Conservation (phyloP, 2,113 vertebrate genomes). For the Oryctolagus cuniculus region DNA sequence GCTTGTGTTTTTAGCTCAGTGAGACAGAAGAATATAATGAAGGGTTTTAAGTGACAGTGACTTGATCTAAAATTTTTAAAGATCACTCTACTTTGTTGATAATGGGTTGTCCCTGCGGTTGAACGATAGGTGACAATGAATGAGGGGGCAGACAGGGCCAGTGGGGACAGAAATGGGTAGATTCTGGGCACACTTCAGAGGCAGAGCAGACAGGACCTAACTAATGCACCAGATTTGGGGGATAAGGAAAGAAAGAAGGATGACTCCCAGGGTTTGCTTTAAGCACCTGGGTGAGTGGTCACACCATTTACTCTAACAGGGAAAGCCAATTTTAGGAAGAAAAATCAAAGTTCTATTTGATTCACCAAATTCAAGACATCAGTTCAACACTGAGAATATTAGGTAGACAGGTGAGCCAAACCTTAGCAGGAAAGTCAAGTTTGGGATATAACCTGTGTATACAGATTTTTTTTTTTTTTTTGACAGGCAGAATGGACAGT, state of each 20-base stretch:
- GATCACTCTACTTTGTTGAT: not conserved
- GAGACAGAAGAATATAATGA: conserved; percentile 24
- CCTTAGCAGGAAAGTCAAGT: not conserved
- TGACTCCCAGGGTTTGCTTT: not conserved
- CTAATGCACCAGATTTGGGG: not conserved
- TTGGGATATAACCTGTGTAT: not conserved
- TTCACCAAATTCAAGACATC: not conserved
- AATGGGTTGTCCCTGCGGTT: not conserved
- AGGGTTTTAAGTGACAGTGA: not conserved
- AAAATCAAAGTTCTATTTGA: not conserved
- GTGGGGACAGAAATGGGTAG: conserved; percentile 30
- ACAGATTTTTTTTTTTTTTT: too few relatives aligned
- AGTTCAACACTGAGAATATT: not conserved
- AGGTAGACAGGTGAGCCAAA: not conserved
- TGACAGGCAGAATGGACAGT: too few relatives aligned
- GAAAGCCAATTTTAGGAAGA: not conserved
- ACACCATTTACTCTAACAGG: not conserved
- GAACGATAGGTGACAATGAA: not conserved
- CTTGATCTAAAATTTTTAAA: conserved; percentile 13
- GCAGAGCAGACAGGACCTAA: conserved; percentile 16
- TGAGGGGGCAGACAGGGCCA: not conserved
- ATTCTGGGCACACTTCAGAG: conserved; percentile 47
- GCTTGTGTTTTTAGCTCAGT: not conserved
- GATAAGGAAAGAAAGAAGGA: not conserved
- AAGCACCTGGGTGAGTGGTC: not conserved